Conservation (phyloP, 2,797 vertebrate genomes). For the Gymnodraco acuticeps region DNA sequence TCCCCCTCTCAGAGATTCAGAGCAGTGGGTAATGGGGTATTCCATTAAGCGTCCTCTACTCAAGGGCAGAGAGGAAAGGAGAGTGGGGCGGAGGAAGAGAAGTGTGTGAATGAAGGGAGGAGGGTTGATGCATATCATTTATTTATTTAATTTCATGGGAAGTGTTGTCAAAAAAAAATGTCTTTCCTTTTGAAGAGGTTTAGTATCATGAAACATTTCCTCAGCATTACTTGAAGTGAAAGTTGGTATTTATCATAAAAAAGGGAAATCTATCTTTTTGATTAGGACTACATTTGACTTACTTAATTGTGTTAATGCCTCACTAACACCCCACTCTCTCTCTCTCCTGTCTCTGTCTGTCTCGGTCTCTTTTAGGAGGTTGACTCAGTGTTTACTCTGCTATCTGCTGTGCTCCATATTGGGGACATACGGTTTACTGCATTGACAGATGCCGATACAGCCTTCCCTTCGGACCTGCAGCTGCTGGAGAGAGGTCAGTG, state of each 20-base stretch:
- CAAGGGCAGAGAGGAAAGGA: constrained; percentile 69
- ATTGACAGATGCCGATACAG: constrained; percentile 87
- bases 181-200: background rate
- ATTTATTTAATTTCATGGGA: background rate
- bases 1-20: constrained; percentile 51
- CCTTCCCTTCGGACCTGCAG: constrained; percentile 91
- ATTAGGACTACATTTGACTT: background rate
- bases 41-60: constrained; percentile 76
- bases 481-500: constrained; percentile 94
- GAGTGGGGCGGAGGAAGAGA: constrained; percentile 29
- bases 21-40: constrained; percentile 69
- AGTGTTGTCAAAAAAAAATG: constrained; percentile 5
- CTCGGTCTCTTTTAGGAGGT: constrained; percentile 85
- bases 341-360: background rate
- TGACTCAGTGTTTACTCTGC: constrained; percentile 92
- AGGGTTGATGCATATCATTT: constrained; percentile 1
- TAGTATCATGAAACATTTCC: background rate
- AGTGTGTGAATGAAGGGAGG: constrained; percentile 32
- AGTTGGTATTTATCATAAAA: background rate
- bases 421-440: constrained; percentile 91
- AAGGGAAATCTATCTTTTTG: background rate
- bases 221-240: background rate
- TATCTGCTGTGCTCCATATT: constrained; percentile 91
- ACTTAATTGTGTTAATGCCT: background rate
- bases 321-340: background rate